These are phyloP conservation scores for Amphiura filiformis DNA, from an alignment of 35 echinoderm and acorn worm species.

Conservation along the genomic window DNA sequence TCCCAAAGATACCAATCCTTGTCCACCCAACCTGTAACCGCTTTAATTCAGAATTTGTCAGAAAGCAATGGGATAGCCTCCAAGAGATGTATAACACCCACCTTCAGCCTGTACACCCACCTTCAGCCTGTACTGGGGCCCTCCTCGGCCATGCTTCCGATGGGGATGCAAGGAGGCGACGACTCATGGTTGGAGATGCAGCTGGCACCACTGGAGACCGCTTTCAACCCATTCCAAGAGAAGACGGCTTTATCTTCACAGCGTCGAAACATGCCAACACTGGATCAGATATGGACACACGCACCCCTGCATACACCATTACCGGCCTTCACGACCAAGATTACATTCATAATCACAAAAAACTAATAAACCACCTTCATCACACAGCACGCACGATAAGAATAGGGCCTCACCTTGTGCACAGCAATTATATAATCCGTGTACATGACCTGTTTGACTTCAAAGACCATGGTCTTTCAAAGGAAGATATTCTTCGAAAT, in stretches of 20 bases:
- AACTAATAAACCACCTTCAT: too few relatives aligned
- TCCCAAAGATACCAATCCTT: background rate
- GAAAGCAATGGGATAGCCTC: background rate
- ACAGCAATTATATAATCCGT: too few relatives aligned
- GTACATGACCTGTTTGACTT: too few relatives aligned
- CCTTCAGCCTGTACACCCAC: background rate
- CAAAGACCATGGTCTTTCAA: too few relatives aligned
- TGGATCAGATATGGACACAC: too few relatives aligned
- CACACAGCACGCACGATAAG: too few relatives aligned
- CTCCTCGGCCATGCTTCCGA: background rate
- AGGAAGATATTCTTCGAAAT: too few relatives aligned
- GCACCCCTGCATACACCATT: too few relatives aligned
- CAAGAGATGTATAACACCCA: background rate
- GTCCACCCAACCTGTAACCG: background rate
- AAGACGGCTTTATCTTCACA: background rate
- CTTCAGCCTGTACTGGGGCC: background rate
- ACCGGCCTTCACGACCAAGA: too few relatives aligned
- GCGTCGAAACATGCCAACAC: too few relatives aligned
- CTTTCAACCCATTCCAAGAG: background rate
- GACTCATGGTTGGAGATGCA: background rate
- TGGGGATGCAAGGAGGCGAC: background rate
- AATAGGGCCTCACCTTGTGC: too few relatives aligned
- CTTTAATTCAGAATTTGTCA: background rate
- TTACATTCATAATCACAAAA: too few relatives aligned
- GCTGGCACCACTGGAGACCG: background rate